A percentile compares a stretch with the other conserved stretches of the same genome.
These are phyloP conservation scores for Campylorhamphus procurvoides DNA, from an alignment of 2,113 vertebrate species.

Conservation along the genomic window DNA sequence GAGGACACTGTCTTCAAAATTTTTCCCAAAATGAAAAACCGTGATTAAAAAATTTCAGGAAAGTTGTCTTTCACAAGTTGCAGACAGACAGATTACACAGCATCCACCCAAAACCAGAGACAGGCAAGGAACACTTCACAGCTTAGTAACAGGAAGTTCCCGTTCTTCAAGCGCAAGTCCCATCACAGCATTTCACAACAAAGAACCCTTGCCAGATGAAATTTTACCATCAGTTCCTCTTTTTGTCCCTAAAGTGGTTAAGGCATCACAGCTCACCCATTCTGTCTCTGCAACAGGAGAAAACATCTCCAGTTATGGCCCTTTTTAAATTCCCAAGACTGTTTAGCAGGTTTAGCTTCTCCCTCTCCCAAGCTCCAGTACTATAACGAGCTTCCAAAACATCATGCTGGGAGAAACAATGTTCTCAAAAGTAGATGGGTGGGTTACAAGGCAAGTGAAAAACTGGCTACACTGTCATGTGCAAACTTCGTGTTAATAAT, in stretches of 20 bases:
- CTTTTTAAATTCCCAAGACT: neutral
- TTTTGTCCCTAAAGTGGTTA: neutral
- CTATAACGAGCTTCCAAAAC: neutral
- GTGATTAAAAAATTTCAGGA: neutral
- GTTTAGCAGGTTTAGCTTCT: neutral
- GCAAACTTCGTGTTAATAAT: neutral
- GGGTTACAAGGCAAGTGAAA: neutral
- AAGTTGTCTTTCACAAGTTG: neutral
- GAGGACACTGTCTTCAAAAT: neutral
- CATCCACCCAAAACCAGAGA: neutral
- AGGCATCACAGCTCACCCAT: neutral
- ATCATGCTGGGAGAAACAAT: neutral
- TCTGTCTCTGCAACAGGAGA: neutral
- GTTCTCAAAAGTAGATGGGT: neutral
- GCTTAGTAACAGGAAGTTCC: constrained; percentile 18
- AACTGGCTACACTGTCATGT: neutral
- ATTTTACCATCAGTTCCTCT: neutral
- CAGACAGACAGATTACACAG: neutral
- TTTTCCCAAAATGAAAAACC: neutral
- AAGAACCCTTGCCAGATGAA: neutral
- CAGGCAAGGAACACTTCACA: neutral
- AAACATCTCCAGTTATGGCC: neutral
- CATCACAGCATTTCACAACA: neutral
- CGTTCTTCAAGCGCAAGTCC: neutral
- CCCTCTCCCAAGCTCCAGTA: neutral